These are phyloP conservation scores for Poeciliopsis presidionis DNA, from an alignment of 2,797 vertebrate species.

Conservation along the genomic window DNA sequence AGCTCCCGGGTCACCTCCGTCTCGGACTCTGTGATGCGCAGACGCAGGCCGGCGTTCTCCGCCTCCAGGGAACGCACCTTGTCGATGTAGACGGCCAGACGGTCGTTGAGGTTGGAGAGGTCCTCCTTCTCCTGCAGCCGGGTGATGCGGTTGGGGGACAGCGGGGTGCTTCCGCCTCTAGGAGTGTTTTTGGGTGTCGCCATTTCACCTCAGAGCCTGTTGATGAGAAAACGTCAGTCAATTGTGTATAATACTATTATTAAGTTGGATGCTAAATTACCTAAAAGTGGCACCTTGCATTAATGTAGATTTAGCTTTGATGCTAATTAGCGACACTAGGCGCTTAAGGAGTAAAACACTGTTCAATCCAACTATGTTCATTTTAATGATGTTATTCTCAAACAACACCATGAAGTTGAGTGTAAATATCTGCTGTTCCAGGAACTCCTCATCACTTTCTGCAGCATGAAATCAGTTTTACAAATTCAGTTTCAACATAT, in stretches of 20 bases:
- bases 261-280: not conserved
- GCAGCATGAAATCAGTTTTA: not conserved
- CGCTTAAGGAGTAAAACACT: not conserved
- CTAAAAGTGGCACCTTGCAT: not conserved
- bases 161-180: conserved; percentile 76
- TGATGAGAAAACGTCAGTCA: not conserved
- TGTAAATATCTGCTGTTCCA: not conserved
- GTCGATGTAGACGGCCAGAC: conserved; percentile 94
- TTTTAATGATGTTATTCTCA: not conserved
- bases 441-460: no score
- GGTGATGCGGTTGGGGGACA: conserved; percentile 94
- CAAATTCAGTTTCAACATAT: not conserved
- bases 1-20: conserved; percentile 93
- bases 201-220: conserved; percentile 72
- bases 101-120: conserved; percentile 95
- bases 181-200: conserved; percentile 88
- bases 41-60: conserved; percentile 91
- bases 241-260: not conserved
- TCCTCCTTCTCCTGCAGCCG: conserved; percentile 98
- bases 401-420: not conserved
- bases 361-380: not conserved
- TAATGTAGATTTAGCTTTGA: not conserved
- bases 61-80: conserved; percentile 94
- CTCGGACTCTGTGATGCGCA: conserved; percentile 97
- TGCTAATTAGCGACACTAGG: not conserved